Evolutionary conservation across 2,888 invertebrate species (phyloP).

Genomic region (Horisme vitalbata): DNA sequence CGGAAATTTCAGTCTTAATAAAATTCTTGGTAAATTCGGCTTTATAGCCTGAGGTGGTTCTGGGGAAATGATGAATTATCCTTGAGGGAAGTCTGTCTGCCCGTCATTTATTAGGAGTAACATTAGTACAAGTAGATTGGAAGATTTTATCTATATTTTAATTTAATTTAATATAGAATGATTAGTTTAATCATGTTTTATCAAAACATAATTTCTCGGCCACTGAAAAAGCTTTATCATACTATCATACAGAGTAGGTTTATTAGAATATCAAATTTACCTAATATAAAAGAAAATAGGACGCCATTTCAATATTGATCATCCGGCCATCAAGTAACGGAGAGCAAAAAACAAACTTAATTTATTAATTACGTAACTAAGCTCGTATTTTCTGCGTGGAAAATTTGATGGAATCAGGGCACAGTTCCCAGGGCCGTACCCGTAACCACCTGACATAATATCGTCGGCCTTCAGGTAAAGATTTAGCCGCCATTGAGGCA

Average conservation of each 20-base stretch:
- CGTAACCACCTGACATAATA: conserved; percentile 47
- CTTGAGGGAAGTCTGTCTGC: background rate
- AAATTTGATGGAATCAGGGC: conserved; percentile 36
- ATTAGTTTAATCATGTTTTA: no score
- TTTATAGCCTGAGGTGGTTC: conserved; percentile 8
- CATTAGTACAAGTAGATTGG: no score
- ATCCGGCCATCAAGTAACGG: conserved; percentile 2
- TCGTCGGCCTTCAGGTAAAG: conserved; percentile 68
- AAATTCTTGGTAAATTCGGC: conserved; percentile 17
- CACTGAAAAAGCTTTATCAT: background rate
- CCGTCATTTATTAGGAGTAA: background rate
- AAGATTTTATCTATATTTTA: no score
- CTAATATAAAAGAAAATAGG: background rate
- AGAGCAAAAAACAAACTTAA: conserved; percentile 7
- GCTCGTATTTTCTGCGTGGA: conserved; percentile 8
- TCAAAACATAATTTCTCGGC: background rate
- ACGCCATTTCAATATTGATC: conserved; percentile 10
- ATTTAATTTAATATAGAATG: no score
- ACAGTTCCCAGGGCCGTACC: conserved; percentile 35
- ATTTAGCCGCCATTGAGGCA: conserved; percentile 71
- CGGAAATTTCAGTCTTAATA: conserved; percentile 18
- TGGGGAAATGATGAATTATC: conserved; percentile 12
- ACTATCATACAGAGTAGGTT: background rate
- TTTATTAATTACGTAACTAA: conserved; percentile 9
- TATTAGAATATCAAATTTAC: background rate